Conservation (phyloP, 1,140 invertebrate genomes). For the Drosophila hydei region DNA sequence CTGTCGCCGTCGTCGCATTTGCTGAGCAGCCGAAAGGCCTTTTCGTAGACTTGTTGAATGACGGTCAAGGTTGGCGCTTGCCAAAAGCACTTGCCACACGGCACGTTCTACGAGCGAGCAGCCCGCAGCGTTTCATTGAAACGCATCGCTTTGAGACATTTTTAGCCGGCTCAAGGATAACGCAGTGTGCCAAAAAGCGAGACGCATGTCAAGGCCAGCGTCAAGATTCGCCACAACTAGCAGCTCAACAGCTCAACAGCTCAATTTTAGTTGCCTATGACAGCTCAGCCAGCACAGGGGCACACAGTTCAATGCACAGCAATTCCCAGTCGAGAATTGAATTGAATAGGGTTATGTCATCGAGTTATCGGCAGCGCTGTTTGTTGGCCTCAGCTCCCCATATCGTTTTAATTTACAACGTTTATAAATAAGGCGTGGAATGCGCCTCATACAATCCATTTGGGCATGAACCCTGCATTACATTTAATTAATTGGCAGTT, state of each 20-base stretch:
- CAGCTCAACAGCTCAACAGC: slow-evolving; percentile 14
- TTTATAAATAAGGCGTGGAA: slow-evolving; percentile 30
- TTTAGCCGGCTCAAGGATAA: slow-evolving; percentile 70
- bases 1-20: slow-evolving; percentile 11
- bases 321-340: slow-evolving; percentile 7
- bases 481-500: slow-evolving; percentile 9
- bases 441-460: slow-evolving; percentile 12
- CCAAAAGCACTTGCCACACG: slow-evolving; percentile 50
- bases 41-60: slow-evolving; percentile 52
- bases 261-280: slow-evolving; percentile 14
- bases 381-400: slow-evolving; percentile 1
- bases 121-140: slow-evolving; percentile 53
- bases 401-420: slow-evolving; percentile 27
- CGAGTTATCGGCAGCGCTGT: slow-evolving; percentile 8
- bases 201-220: slow-evolving; percentile 65
- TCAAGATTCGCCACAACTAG: slow-evolving; percentile 54
- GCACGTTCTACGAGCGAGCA: slow-evolving; percentile 58
- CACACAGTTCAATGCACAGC: slow-evolving; percentile 52
- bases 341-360: slow-evolving; percentile 43
- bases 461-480: slow-evolving; percentile 24
- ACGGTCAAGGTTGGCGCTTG: slow-evolving; percentile 65
- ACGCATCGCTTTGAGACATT: slow-evolving; percentile 55
- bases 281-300: slow-evolving; percentile 1
- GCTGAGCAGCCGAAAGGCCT: slow-evolving; percentile 46
- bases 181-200: slow-evolving; percentile 61